These are phyloP conservation scores for Leucophenga maculata DNA, from an alignment of 2,888 invertebrate species.

Conservation along the genomic window DNA sequence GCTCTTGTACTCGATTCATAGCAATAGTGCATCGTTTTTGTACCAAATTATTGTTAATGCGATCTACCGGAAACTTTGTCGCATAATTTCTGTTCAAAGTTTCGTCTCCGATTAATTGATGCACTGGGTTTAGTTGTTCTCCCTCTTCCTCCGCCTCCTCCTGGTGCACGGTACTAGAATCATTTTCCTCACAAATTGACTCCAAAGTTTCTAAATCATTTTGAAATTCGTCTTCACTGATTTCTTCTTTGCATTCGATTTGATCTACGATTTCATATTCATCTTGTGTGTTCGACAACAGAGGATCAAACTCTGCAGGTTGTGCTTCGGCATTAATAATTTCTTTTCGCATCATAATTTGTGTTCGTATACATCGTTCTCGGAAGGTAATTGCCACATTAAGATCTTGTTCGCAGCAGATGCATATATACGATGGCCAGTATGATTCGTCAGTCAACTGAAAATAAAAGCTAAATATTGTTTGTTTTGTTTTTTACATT, in stretches of 20 bases:
- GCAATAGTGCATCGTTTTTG: background rate
- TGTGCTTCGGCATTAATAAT: background rate
- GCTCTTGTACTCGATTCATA: background rate
- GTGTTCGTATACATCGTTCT: constrained; percentile 51
- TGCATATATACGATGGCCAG: constrained; percentile 48
- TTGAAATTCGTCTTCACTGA: background rate
- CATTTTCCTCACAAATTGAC: too few species aligned
- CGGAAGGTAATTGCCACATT: constrained; percentile 48
- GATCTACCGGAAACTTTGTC: too few species aligned
- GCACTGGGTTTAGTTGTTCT: too few species aligned
- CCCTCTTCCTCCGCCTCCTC: too few species aligned
- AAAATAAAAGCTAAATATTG: constrained; percentile 11
- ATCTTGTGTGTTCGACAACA: background rate
- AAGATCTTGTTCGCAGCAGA: constrained; percentile 46
- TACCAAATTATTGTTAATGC: too few species aligned
- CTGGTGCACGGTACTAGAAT: too few species aligned
- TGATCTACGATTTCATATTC: background rate
- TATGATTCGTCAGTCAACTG: constrained; percentile 40
- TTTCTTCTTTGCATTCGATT: background rate
- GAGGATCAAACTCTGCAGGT: background rate
- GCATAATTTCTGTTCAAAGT: too few species aligned
- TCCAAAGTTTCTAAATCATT: background rate
- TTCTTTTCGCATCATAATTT: constrained; percentile 40
- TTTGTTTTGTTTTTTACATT: background rate
- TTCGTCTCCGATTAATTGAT: too few species aligned